Conservation (phyloP, 2,113 vertebrate species). For the Mesitornis unicolor region DNA sequence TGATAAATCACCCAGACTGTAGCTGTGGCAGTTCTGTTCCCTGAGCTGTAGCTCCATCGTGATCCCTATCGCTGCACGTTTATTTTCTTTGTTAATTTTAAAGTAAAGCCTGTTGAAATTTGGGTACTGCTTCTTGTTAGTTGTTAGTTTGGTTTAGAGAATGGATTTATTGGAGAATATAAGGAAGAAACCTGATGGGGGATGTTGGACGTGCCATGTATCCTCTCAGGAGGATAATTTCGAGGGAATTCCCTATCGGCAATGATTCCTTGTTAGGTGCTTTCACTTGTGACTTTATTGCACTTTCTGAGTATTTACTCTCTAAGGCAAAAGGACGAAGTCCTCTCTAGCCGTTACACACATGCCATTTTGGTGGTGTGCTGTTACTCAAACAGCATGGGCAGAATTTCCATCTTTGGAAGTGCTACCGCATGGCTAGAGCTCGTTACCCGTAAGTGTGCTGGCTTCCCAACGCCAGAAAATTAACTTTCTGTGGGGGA, state of each 20-base stretch:
- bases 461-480: neutral
- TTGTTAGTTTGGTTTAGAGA: neutral
- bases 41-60: neutral
- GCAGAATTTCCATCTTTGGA: constrained; percentile 60
- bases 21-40: neutral
- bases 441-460: neutral
- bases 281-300: neutral
- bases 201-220: accelerated
- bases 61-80: neutral
- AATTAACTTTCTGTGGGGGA: neutral
- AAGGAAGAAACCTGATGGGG: neutral
- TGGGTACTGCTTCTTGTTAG: neutral
- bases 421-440: neutral
- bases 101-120: neutral
- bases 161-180: neutral
- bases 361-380: neutral
- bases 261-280: neutral
- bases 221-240: neutral
- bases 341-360: neutral
- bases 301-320: neutral
- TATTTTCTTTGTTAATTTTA: constrained; percentile 37
- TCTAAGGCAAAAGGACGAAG: neutral
- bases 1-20: constrained; percentile 21
- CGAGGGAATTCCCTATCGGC: neutral
- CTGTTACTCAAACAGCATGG: neutral